phyloP scores from a whole-genome alignment of 2,888 invertebrate species.

The Oscheius sp. region DNA sequence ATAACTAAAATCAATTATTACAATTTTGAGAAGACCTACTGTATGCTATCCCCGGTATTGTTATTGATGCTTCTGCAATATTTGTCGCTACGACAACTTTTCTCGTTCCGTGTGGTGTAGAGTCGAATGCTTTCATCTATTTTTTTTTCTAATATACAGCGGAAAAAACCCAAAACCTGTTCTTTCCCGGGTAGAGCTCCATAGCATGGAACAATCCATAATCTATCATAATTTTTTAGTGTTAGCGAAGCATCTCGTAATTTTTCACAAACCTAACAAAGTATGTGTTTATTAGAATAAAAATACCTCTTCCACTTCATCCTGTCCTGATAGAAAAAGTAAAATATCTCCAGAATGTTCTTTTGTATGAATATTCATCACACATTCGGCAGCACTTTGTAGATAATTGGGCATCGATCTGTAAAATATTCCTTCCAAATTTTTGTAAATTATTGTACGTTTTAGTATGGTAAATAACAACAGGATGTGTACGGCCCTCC shows the following conservation, averaged over 20 bases:
- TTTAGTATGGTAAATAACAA: constrained; percentile 85
- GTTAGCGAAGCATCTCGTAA: constrained; percentile 58
- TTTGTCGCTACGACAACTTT: constrained; percentile 95
- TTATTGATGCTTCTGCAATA: constrained; percentile 95
- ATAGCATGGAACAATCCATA: constrained; percentile 87
- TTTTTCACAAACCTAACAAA: constrained; percentile 58
- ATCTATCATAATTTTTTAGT: constrained; percentile 59
- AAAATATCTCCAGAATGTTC: constrained; percentile 84
- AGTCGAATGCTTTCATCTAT: constrained; percentile 72
- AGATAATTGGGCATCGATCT: constrained; percentile 69
- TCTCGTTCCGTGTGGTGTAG: constrained; percentile 77
- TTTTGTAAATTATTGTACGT: constrained; percentile 62
- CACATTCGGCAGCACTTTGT: constrained; percentile 82
- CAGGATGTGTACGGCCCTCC: constrained; percentile 88
- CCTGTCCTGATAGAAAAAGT: constrained; percentile 80
- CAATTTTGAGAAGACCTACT: constrained; percentile 77
- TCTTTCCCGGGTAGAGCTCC: constrained; percentile 84
- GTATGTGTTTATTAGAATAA: background rate
- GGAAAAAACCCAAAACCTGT: constrained; percentile 40
- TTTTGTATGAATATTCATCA: constrained; percentile 84
- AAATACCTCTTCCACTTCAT: constrained; percentile 71
- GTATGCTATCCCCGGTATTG: constrained; percentile 90
- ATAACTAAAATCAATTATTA: constrained; percentile 80
- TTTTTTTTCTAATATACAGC: background rate
- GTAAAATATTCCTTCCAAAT: constrained; percentile 42